A percentile compares a stretch with the other conserved stretches of the same genome.
Conservation (phyloP, 2,888 invertebrate species). For the Andrena camellia region DNA sequence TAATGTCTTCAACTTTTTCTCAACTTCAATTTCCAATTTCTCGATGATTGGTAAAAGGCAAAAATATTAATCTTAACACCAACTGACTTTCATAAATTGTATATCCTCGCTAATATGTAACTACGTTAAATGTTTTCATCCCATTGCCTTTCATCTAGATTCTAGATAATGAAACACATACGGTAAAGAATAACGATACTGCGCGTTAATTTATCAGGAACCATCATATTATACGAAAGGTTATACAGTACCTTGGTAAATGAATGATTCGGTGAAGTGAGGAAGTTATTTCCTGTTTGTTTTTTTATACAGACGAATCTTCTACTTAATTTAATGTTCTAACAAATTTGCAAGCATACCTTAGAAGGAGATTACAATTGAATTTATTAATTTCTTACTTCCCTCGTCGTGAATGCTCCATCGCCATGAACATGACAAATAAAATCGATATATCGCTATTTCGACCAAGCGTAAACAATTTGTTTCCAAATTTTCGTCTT, state of each 20-base stretch:
- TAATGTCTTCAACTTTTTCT: slow-evolving; percentile 1
- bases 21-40: background rate
- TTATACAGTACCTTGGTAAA: slow-evolving; percentile 36
- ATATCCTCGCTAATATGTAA: background rate
- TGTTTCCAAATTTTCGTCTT: slow-evolving; percentile 11
- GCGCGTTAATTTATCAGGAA: background rate
- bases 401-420: background rate
- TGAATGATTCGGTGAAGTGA: background rate
- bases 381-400: background rate
- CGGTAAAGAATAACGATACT: background rate
- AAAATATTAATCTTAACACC: background rate
- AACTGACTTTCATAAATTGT: background rate
- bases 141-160: background rate
- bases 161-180: background rate
- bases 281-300: background rate
- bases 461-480: background rate
- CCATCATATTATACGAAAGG: slow-evolving; percentile 7
- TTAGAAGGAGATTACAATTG: background rate
- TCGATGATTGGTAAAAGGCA: background rate
- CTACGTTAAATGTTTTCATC: background rate
- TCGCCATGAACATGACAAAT: slow-evolving; percentile 14
- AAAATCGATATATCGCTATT: slow-evolving; percentile 38
- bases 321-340: background rate
- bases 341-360: background rate
- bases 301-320: background rate